Conservation (phyloP, 2,888 invertebrate species). For the Sesia apiformis region DNA sequence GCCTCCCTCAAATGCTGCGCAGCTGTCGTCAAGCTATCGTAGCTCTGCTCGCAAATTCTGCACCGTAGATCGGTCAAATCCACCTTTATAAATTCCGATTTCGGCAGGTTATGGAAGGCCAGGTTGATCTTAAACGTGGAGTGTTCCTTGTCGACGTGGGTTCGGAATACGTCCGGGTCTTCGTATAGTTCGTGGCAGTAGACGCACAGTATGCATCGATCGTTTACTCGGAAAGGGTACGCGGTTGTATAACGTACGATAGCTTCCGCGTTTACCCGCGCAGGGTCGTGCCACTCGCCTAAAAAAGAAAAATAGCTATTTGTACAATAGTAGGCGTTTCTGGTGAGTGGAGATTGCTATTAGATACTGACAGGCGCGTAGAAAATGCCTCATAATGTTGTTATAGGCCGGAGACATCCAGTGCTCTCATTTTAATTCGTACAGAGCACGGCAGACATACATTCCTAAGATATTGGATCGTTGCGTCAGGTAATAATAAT, state of each 20-base stretch:
- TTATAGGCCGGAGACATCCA: too few relatives aligned
- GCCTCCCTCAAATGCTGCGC: constrained; percentile 32
- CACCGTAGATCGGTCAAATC: constrained; percentile 49
- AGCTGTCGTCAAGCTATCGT: constrained; percentile 28
- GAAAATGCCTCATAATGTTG: too few relatives aligned
- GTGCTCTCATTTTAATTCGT: too few relatives aligned
- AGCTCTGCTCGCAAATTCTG: constrained; percentile 30
- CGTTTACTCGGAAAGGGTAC: constrained; percentile 59
- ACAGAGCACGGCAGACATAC: too few relatives aligned
- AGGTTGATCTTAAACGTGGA: constrained; percentile 41
- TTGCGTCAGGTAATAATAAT: too few relatives aligned
- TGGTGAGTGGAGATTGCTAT: too few relatives aligned
- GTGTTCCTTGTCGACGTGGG: constrained; percentile 52
- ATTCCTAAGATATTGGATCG: too few relatives aligned
- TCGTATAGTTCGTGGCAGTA: constrained; percentile 58
- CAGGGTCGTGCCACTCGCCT: constrained; percentile 51
- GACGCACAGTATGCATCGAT: constrained; percentile 59
- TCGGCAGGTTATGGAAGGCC: constrained; percentile 52
- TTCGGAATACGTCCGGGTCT: constrained; percentile 42
- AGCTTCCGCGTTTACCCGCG: constrained; percentile 52
- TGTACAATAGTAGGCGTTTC: neutral
- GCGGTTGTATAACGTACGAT: constrained; percentile 56
- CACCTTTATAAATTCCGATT: constrained; percentile 53
- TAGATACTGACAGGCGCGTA: too few relatives aligned
- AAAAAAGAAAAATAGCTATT: constrained; percentile 51